These are phyloP conservation scores for Temnothorax nylanderi DNA, from an alignment of 1,140 invertebrate species.

Conservation along the genomic window DNA sequence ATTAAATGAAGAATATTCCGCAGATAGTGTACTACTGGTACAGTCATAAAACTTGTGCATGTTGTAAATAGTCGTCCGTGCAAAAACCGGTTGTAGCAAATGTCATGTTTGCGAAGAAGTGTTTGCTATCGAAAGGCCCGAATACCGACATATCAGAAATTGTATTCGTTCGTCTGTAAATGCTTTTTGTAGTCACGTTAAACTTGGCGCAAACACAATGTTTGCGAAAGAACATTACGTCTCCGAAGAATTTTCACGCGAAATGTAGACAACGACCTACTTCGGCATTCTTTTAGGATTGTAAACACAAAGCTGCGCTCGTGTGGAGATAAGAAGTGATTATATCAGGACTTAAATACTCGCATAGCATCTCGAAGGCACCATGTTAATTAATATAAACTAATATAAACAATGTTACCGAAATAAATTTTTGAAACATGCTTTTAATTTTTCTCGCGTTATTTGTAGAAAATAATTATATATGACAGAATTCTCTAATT, in stretches of 20 bases:
- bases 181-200: slow-evolving; percentile 16
- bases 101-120: slow-evolving; percentile 56
- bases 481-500: slow-evolving; percentile 24
- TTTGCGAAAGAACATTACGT: slow-evolving; percentile 6
- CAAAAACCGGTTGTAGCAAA: slow-evolving; percentile 59
- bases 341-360: neutral
- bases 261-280: slow-evolving; percentile 38
- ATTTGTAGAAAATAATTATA: neutral
- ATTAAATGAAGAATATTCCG: neutral
- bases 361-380: neutral
- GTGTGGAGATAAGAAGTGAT: slow-evolving; percentile 27
- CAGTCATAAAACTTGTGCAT: slow-evolving; percentile 8
- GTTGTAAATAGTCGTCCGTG: slow-evolving; percentile 36
- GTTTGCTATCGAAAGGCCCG: slow-evolving; percentile 36
- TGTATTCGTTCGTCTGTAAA: slow-evolving; percentile 28
- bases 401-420: neutral
- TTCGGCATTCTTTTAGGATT: slow-evolving; percentile 23
- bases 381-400: neutral
- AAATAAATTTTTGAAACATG: neutral
- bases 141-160: slow-evolving; percentile 45
- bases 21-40: neutral
- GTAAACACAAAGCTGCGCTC: slow-evolving; percentile 8
- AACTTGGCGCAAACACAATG: slow-evolving; percentile 29
- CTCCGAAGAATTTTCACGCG: slow-evolving; percentile 7
- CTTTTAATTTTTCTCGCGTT: neutral